Evolutionary conservation across 2,797 vertebrate genomes (phyloP).

Genomic region (Menidia menidia): DNA sequence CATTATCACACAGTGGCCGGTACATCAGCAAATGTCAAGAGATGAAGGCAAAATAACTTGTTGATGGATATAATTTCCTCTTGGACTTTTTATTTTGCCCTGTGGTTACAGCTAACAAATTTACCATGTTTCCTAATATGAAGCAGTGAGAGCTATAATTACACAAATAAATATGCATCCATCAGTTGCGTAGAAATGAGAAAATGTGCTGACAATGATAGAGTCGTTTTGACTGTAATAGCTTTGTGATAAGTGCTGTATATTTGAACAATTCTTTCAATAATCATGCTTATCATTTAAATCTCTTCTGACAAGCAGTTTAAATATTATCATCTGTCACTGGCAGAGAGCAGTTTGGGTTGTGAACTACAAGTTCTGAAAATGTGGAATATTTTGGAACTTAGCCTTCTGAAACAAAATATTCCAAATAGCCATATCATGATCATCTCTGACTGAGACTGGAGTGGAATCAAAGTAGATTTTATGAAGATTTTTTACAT

Average conservation of each 20-base stretch:
- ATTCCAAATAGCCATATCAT: conserved; percentile 7
- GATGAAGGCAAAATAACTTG: conserved; percentile 69
- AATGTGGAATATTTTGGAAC: conserved; percentile 18
- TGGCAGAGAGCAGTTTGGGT: conserved; percentile 1
- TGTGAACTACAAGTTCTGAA: conserved; percentile 12
- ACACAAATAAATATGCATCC: conserved; percentile 44
- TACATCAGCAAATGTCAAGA: conserved; percentile 67
- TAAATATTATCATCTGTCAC: conserved; percentile 24
- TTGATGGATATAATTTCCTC: conserved; percentile 68
- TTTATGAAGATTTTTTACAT: conserved; percentile 7
- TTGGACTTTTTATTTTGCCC: conserved; percentile 57
- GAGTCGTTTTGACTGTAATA: conserved; percentile 28
- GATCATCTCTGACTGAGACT: conserved; percentile 17
- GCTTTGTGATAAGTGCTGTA: conserved; percentile 29
- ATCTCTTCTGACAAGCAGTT: conserved; percentile 32
- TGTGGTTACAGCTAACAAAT: conserved; percentile 53
- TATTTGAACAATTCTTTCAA: conserved; percentile 21
- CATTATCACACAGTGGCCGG: conserved; percentile 71
- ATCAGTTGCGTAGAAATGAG: conserved; percentile 42
- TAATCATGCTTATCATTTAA: conserved; percentile 15
- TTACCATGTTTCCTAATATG: conserved; percentile 59
- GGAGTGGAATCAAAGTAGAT: neutral
- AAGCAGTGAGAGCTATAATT: conserved; percentile 42
- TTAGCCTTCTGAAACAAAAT: conserved; percentile 22
- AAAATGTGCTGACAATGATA: conserved; percentile 16